Evolutionary conservation across 2,113 vertebrate species (phyloP).

Genomic region (Seriola rivoliana): DNA sequence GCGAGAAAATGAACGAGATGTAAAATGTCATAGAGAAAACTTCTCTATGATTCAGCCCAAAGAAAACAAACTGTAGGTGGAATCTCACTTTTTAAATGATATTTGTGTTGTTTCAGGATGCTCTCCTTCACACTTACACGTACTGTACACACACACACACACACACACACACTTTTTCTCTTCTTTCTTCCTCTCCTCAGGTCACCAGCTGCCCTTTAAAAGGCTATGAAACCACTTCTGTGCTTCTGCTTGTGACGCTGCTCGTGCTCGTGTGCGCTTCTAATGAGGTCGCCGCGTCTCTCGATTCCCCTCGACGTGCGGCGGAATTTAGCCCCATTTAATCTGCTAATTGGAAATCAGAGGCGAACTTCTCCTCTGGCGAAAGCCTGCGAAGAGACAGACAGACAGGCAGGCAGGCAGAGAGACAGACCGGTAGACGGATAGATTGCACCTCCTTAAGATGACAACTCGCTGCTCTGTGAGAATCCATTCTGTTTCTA

Average conservation of each 20-base stretch:
- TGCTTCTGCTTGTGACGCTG: conserved; percentile 39
- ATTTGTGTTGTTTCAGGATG: conserved; percentile 11
- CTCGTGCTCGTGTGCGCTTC: conserved; percentile 9
- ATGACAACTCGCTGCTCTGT: conserved; percentile 7
- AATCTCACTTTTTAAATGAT: conserved; percentile 17
- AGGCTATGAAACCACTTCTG: conserved; percentile 41
- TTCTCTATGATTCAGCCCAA: conserved; percentile 18
- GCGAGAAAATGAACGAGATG: neutral
- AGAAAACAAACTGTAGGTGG: conserved; percentile 20
- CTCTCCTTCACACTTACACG: neutral
- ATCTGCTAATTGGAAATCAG: conserved; percentile 71
- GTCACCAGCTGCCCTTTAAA: conserved; percentile 55
- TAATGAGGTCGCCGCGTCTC: conserved; percentile 72
- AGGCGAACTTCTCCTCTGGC: conserved; percentile 42
- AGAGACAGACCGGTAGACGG: conserved; percentile 18
- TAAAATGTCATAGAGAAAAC: neutral
- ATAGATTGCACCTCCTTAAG: conserved; percentile 11
- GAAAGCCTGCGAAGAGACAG: neutral
- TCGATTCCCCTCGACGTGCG: conserved; percentile 49
- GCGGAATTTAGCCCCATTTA: conserved; percentile 72
- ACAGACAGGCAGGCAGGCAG: neutral
- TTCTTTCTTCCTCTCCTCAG: conserved; percentile 28
- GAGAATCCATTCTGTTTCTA: conserved; percentile 12
- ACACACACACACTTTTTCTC: conserved; percentile 6
- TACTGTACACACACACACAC: neutral